Evolutionary conservation across 2,113 vertebrate species (phyloP), one percentile per base, ranked within the genome.

Genomic region (Erythrocebus patas): DNA sequence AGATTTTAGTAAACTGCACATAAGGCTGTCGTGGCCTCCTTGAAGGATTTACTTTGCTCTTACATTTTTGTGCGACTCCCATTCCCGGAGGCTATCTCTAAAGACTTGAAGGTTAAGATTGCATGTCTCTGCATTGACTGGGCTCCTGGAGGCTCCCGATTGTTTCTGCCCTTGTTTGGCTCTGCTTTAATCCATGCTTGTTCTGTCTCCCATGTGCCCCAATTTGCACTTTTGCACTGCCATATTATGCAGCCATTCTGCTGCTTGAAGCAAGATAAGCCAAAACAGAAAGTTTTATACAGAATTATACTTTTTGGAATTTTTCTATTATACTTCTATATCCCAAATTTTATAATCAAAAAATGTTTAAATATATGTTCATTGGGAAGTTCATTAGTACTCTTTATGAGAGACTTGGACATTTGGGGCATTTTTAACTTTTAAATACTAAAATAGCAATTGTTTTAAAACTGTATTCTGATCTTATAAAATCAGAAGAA

Each of bases 361-460:
- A 82, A 73, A 59, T 80, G 17, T 16, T 79, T n/a, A 80, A 78
- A 5, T 57, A 9, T 79, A 90, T 38, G 5, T 5, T 83, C 76
- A 73, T 11, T 84, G 45, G 91, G 12, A 84, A 79, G 17, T 35
- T 57, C 5, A 68, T 88, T 3, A 89, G 32, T 61, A 3, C 75
- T 70, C 3, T 57, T 66, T 80, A 45, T 75, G 50, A 80, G 10
- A 2, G 5, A 27, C 0, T 30, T 18, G 13, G 13, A 3, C 1
- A 73, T 83, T 72, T 66, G 61, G 61, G 27, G 27, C 61, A 48
- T 84, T 79, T 55, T 32, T 59, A 96, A 79, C 5, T 85, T 27
- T 12, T 32, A 79, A 57, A 73, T 84, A 27, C 4, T 66, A 59
- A 48, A 59, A 50, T 82, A n/a, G 17, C 25, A 64, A 57, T 79